A percentile compares a stretch with the other conserved stretches of the same genome.
Conservation (phyloP, 2,113 vertebrate species). For the Loxodonta africana region DNA sequence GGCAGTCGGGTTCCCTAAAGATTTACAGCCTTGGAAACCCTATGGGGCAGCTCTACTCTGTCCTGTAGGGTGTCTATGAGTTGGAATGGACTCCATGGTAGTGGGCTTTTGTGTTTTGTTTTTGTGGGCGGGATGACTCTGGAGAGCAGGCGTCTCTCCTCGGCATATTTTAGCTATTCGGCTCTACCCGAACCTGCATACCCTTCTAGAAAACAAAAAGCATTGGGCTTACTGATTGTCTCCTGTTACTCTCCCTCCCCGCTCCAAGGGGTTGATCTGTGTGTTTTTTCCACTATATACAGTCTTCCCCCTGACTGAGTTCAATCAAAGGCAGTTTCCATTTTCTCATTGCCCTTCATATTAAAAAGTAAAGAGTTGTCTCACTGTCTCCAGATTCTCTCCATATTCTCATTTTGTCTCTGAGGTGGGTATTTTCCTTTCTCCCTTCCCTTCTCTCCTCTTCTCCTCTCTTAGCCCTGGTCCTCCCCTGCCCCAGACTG, state of each 20-base stretch:
- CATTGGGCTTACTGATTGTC: background rate
- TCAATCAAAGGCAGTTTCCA: background rate
- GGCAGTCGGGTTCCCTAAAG: no score
- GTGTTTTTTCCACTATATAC: background rate
- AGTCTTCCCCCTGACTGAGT: no score
- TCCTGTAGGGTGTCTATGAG: no score
- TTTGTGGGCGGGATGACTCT: no score
- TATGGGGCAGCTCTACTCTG: no score
- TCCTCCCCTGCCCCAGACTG: no score
- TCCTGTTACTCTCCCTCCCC: background rate
- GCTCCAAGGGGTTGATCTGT: no score
- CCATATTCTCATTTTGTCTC: background rate
- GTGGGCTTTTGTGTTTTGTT: no score
- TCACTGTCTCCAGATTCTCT: background rate
- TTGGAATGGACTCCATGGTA: no score
- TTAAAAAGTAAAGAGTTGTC: background rate
- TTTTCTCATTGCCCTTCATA: no score
- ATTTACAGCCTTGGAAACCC: no score
- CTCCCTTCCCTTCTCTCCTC: background rate
- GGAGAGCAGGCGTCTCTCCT: background rate
- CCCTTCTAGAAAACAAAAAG: background rate
- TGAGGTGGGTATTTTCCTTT: rapidly evolving
- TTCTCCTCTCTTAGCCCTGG: no score
- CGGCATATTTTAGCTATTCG: background rate
- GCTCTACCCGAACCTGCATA: background rate